Conservation (phyloP, 2,888 invertebrate species). For the Drosophila peninsularis region DNA sequence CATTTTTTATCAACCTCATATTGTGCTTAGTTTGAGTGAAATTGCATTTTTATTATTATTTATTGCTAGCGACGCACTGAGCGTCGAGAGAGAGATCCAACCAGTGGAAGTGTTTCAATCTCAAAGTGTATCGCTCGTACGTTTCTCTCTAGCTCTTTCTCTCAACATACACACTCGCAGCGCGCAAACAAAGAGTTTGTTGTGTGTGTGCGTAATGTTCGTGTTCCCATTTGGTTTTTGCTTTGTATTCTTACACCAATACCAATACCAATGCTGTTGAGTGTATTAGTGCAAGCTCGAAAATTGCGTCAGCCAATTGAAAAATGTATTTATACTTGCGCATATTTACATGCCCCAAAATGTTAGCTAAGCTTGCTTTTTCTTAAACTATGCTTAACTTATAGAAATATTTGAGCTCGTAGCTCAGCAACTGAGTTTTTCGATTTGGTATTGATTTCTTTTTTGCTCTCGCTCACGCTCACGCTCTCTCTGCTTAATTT, state of each 20-base stretch:
- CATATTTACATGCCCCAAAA: conserved; percentile 32
- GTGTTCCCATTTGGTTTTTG: conserved; percentile 73
- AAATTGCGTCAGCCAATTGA: conserved; percentile 81
- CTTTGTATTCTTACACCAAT: conserved; percentile 57
- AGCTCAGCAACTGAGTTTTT: conserved; percentile 40
- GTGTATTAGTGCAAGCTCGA: conserved; percentile 51
- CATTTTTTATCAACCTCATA: conserved; percentile 16
- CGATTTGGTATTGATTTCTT: conserved; percentile 9
- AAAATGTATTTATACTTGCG: conserved; percentile 56
- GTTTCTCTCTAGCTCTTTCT: conserved; percentile 16
- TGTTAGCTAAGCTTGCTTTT: conserved; percentile 34
- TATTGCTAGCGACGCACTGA: conserved; percentile 19
- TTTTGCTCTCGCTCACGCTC: conserved; percentile 15
- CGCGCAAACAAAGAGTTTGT: conserved; percentile 66
- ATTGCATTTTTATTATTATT: conserved; percentile 33
- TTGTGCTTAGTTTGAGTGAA: conserved; percentile 21
- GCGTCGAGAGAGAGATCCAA: conserved; percentile 24
- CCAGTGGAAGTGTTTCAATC: conserved; percentile 42
- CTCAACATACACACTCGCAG: conserved; percentile 26
- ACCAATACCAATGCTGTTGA: conserved; percentile 29
- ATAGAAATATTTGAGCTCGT: not conserved
- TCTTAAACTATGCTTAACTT: not conserved
- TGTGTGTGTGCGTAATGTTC: conserved; percentile 61
- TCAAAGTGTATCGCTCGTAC: conserved; percentile 31
- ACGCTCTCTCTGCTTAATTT: conserved; percentile 49